Evolutionary conservation across 2,888 invertebrate genomes (phyloP).

Genomic region (Latrodectus elegans): DNA sequence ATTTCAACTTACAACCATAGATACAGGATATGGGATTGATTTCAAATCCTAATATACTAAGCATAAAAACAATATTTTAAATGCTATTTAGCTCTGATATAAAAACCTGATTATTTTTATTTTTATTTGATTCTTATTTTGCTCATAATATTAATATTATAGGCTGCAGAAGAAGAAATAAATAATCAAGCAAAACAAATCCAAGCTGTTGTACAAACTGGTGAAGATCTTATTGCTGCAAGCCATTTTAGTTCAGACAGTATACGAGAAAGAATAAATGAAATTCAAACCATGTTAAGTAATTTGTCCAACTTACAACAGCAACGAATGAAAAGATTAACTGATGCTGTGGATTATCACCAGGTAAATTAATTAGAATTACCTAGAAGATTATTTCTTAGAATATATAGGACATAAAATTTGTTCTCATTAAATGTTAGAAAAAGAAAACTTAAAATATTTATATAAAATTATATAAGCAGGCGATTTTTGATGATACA

Average conservation of each 20-base stretch:
- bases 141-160: not conserved
- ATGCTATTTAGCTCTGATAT: too few relatives aligned
- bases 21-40: too few relatives aligned
- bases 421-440: not conserved
- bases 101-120: too few relatives aligned
- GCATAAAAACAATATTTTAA: too few relatives aligned
- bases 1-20: too few relatives aligned
- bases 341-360: constrained; percentile 98
- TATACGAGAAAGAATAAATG: constrained; percentile 92
- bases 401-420: too few relatives aligned
- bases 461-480: not conserved
- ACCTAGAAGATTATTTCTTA: not conserved
- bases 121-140: not conserved
- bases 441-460: not conserved
- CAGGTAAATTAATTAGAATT: constrained; percentile 78
- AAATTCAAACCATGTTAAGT: constrained; percentile 96
- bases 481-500: not conserved
- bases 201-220: constrained; percentile 89
- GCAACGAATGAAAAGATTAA: constrained; percentile 91
- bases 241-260: constrained; percentile 96
- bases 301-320: constrained; percentile 92
- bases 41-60: too few relatives aligned
- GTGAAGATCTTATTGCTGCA: constrained; percentile 91
- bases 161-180: constrained; percentile 93
- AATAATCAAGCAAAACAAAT: constrained; percentile 92